These are phyloP conservation scores for Colostygia pectinataria DNA, from an alignment of 2,888 invertebrate species.

Conservation along the genomic window DNA sequence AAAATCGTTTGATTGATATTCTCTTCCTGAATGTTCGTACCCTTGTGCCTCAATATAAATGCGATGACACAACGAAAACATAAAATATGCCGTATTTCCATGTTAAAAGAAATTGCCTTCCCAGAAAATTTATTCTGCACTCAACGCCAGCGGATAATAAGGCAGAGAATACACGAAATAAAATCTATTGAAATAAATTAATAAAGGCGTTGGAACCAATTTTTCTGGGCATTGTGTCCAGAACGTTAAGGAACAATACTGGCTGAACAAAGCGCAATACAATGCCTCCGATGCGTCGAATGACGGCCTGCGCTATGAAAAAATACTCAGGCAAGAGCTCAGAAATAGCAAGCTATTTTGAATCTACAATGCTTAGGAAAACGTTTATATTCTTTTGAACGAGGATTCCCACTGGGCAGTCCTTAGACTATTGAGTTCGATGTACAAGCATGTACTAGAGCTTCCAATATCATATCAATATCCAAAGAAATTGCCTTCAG, in stretches of 20 bases:
- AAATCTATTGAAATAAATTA: constrained; percentile 66
- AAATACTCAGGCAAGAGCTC: neutral
- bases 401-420: neutral
- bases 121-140: constrained; percentile 17
- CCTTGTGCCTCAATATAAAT: constrained; percentile 4
- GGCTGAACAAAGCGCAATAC: constrained; percentile 46
- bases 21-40: neutral
- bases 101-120: constrained; percentile 12
- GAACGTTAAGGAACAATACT: constrained; percentile 61
- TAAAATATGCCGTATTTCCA: constrained; percentile 13
- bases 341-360: neutral
- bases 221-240: constrained; percentile 67
- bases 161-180: constrained; percentile 22
- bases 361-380: neutral
- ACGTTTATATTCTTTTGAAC: neutral
- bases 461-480: no score
- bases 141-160: constrained; percentile 17
- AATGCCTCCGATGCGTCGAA: constrained; percentile 33
- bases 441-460: no score
- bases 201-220: constrained; percentile 67
- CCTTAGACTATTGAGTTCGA: neutral
- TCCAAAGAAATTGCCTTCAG: no score
- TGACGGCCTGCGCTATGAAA: neutral
- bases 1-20: constrained; percentile 6
- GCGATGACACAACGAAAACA: constrained; percentile 8